Base-by-base conservation (phyloP, 1,140 invertebrate genomes). In the Micrasema longulum region DNA sequence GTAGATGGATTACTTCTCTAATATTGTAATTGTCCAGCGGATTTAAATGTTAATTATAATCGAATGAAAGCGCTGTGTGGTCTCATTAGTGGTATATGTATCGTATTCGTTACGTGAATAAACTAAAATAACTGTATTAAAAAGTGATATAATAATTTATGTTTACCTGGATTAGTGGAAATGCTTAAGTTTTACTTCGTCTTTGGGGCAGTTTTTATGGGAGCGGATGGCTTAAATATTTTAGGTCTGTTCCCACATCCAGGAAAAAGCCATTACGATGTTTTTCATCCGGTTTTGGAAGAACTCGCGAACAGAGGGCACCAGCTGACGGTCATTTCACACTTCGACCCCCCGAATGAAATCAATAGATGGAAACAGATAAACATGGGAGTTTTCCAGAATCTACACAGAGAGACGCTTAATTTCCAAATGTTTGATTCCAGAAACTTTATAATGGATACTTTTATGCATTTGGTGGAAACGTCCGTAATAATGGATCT, bases 241-340 rank as follows among this genome's bases (percentile, higher is more conserved):
- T 80, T 92, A 0, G 89, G 83, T 0, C 74, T 91, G 0, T 88
- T 91, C 73, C 84, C 87, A 0, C 87, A 91, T 78, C 84, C 84
- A 0, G 89, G 90, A 0, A 90, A 86, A 71, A 92, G 91, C 76
- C 91, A 93, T 71, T 90, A 91, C 66, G 84, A 87, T 72, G 88
- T 91, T 7, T 90, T 90, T 77, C 82, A 88, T n/a, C 89, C 90
- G 0, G 78, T 93, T 1, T 77, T 92, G 0, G 78, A 84, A 23
- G 86, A 83, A 43, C 76, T 93, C 26, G 87, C 86, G 0, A 77
- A 79, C 10, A 83, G 86, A 16, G 90, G 90, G 0, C 90, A 93
- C 73, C 81, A 91, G 5, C 12, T 93, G 1, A 91, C 88, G 1
- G 86, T 91, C 2, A 78, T 90, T 3, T 91, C 89, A 1, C 87